These are phyloP conservation scores for Alcedo atthis DNA, from an alignment of 2,797 vertebrate genomes.

Conservation along the genomic window DNA sequence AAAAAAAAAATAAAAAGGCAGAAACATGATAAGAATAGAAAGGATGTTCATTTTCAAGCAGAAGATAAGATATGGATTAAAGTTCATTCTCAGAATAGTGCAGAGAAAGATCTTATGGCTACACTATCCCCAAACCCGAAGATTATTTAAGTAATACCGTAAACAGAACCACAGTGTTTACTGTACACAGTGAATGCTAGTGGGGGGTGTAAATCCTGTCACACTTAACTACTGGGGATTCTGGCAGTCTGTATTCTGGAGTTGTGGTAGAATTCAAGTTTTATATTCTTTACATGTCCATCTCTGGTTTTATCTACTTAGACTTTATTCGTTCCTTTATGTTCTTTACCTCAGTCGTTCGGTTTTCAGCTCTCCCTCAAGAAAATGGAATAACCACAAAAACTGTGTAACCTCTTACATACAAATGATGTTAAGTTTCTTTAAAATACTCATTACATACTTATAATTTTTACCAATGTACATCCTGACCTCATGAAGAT, in stretches of 20 bases:
- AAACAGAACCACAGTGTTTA: slow-evolving; percentile 57
- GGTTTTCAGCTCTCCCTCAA: neutral
- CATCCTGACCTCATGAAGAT: neutral
- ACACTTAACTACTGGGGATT: slow-evolving; percentile 14
- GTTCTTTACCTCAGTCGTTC: slow-evolving; percentile 10
- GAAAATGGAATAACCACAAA: neutral
- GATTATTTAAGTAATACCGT: slow-evolving; percentile 61
- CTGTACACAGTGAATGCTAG: slow-evolving; percentile 11
- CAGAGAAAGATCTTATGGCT: slow-evolving; percentile 74
- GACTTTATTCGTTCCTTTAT: neutral
- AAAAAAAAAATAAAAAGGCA: slow-evolving; percentile 61
- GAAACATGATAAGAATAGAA: slow-evolving; percentile 81
- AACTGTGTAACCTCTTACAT: neutral
- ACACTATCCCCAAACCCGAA: slow-evolving; percentile 65
- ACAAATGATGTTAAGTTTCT: neutral
- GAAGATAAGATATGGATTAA: slow-evolving; percentile 80
- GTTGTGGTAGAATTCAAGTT: slow-evolving; percentile 38
- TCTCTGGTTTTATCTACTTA: neutral
- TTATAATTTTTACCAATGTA: neutral
- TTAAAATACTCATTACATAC: neutral
- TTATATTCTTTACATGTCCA: slow-evolving; percentile 29
- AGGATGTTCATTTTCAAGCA: slow-evolving; percentile 82
- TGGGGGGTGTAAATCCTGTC: slow-evolving; percentile 52
- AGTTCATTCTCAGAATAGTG: slow-evolving; percentile 76
- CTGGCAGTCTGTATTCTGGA: slow-evolving; percentile 44